Percentiles rank a stretch among this genome's conserved stretches.
phyloP scores from a whole-genome alignment of 1,140 invertebrate genomes.

The Cardiocondyla obscurior region DNA sequence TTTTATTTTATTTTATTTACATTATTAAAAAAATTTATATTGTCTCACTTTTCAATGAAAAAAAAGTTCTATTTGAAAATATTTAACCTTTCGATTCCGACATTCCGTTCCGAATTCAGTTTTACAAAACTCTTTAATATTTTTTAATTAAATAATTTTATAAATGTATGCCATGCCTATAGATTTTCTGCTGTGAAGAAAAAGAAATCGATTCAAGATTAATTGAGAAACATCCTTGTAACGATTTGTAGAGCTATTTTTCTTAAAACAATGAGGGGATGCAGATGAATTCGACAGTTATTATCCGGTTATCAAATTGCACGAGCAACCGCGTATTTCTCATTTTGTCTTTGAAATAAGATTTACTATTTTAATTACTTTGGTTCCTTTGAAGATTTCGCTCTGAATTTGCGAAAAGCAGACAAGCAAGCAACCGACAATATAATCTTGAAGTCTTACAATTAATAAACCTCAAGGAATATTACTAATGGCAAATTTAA shows the following conservation, averaged over 20 bases:
- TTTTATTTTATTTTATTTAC: not conserved
- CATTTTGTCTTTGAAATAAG: conserved; percentile 22
- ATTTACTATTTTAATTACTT: conserved; percentile 30
- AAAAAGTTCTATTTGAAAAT: not conserved
- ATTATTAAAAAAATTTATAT: conserved; percentile 14
- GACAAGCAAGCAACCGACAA: not conserved
- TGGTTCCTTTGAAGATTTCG: conserved; percentile 10
- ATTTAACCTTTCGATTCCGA: not conserved
- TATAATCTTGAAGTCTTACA: conserved; percentile 16
- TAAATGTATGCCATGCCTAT: not conserved
- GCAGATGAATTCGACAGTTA: conserved; percentile 23
- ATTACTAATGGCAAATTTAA: not conserved
- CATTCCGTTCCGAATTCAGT: not conserved
- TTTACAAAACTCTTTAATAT: not conserved
- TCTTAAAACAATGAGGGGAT: not conserved
- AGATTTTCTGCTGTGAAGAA: not conserved
- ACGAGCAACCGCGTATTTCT: not conserved
- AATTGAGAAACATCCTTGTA: not conserved
- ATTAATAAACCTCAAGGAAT: not conserved
- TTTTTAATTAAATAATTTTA: not conserved
- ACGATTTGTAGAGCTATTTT: not conserved
- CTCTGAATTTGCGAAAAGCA: not conserved
- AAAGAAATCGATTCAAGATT: not conserved
- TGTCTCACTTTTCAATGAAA: not conserved
- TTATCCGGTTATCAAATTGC: conserved; percentile 31